Conservation (phyloP, 2,888 invertebrate genomes). For the Harpalus rubripes region DNA sequence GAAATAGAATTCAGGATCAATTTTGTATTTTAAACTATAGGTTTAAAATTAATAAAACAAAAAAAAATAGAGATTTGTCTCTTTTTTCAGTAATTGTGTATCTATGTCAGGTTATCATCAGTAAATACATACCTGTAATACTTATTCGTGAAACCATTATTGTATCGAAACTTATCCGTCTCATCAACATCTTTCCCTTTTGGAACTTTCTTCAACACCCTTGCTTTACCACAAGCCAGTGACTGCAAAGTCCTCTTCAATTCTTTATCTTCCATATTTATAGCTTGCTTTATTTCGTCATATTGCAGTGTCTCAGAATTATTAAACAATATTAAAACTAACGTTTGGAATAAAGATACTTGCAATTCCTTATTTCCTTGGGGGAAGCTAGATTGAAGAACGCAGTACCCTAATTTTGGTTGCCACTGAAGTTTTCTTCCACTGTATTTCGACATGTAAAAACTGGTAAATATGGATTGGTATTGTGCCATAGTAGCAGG, state of each 20-base stretch:
- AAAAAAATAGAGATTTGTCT: too few species aligned
- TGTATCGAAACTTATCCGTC: conserved; percentile 89
- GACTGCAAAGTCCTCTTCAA: conserved; percentile 95
- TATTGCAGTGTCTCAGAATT: conserved; percentile 88
- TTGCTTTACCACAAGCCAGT: conserved; percentile 93
- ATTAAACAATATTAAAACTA: conserved; percentile 95
- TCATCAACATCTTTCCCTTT: conserved; percentile 92
- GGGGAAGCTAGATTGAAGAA: conserved; percentile 91
- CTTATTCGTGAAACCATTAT: conserved; percentile 93
- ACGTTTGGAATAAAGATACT: conserved; percentile 97
- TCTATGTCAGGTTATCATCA: too few species aligned
- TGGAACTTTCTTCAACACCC: conserved; percentile 92
- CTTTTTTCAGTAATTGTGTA: too few species aligned
- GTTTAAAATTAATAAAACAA: too few species aligned
- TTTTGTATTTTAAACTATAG: too few species aligned
- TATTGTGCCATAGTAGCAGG: conserved; percentile 92
- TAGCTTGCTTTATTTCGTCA: conserved; percentile 91
- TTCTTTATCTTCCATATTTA: conserved; percentile 95
- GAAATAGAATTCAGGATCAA: too few species aligned
- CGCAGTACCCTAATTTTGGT: conserved; percentile 96
- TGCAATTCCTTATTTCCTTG: conserved; percentile 95
- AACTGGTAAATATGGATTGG: conserved; percentile 96
- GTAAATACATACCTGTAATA: conserved; percentile 85
- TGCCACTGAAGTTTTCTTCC: conserved; percentile 99
- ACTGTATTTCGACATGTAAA: conserved; percentile 96